Conservation (phyloP, 2,113 vertebrate genomes). For the Cephalopholis sonnerati region DNA sequence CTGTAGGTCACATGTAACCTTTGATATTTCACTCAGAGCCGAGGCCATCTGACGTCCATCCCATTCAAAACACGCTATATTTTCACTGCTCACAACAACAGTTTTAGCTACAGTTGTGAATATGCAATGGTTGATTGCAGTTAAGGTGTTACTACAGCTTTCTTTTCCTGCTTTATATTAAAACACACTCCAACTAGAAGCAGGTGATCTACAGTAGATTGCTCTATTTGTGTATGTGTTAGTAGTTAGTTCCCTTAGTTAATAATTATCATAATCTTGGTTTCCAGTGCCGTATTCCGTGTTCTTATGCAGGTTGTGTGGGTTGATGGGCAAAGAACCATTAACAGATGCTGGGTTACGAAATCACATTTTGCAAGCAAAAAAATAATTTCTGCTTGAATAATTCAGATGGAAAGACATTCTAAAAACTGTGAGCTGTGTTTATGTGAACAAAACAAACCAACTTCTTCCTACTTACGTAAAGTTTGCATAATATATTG, state of each 20-base stretch:
- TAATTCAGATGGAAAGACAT: background rate
- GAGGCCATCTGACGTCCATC: background rate
- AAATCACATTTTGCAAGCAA: background rate
- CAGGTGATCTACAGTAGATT: background rate
- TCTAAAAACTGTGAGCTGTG: background rate
- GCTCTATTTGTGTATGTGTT: background rate
- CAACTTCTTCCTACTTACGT: background rate
- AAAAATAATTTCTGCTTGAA: background rate
- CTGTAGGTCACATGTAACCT: background rate
- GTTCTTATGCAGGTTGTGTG: conserved; percentile 15
- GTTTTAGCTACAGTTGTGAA: background rate
- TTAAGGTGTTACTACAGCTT: background rate
- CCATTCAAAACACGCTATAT: background rate
- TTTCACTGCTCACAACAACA: background rate
- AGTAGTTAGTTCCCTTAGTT: background rate
- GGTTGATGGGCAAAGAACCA: background rate
- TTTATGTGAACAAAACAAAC: background rate
- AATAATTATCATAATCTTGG: background rate
- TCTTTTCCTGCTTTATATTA: background rate
- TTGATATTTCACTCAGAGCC: background rate
- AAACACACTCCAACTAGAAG: background rate
- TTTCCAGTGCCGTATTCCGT: conserved; percentile 9
- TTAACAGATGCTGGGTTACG: background rate
- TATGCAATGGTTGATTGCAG: background rate
- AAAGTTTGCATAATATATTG: background rate